A percentile compares a stretch with the other conserved stretches of the same genome.
These are phyloP conservation scores for Ascidia mentula DNA, from an alignment of 23 tunicate genomes.

Conservation along the genomic window DNA sequence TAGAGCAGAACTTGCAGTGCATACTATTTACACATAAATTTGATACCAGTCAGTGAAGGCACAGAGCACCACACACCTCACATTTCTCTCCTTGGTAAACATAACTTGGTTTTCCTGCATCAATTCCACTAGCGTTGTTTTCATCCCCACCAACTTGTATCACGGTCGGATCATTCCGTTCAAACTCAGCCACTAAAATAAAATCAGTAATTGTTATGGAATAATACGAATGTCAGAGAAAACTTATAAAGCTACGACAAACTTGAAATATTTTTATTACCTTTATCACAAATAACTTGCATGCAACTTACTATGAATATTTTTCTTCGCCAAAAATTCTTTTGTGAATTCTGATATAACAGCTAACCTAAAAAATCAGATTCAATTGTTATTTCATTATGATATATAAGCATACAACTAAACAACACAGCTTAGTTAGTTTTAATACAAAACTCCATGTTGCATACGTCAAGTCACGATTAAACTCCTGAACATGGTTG, in stretches of 20 bases:
- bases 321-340: constrained; percentile 32
- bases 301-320: constrained; percentile 41
- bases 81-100: neutral
- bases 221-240: no score
- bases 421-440: neutral
- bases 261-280: no score
- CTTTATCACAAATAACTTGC: no score
- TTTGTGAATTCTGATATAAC: constrained; percentile 69
- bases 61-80: neutral
- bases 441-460: neutral
- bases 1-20: no score
- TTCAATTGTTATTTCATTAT: neutral
- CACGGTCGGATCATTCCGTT: neutral
- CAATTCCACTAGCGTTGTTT: neutral
- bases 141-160: neutral
- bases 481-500: constrained; percentile 95
- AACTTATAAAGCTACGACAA: no score
- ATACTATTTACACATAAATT: neutral
- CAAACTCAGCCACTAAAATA: constrained; percentile 3
- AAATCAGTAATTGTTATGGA: no score
- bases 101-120: neutral
- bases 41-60: neutral
- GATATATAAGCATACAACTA: neutral
- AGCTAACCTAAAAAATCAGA: constrained; percentile 46
- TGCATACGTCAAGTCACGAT: constrained; percentile 85